Base-by-base conservation (phyloP, 2,888 invertebrate genomes). In the Meandrusa payeni region DNA sequence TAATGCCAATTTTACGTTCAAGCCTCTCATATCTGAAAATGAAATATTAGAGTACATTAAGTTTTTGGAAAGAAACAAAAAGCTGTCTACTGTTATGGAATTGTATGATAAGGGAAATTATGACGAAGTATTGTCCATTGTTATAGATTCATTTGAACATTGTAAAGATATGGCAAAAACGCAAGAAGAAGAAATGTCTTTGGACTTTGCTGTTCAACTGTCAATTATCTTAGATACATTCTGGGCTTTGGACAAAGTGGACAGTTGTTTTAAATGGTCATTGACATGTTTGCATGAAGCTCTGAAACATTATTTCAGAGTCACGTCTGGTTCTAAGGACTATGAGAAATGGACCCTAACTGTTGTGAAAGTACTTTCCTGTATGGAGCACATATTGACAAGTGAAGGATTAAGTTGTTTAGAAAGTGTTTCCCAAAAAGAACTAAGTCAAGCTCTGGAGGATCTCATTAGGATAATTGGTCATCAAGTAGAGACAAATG, bases 281-380 rank as follows among this genome's bases (percentile, higher is more conserved):
- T 92, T 96, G 56, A 91, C 89, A 40, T 93, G 93, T 59, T 80
- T 95, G 11, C 90, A 94, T 64, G 95, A 95, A 78, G 89, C 93
- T 1, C 82, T 95, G 37, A 89, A 90, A 37, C 90, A 91, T 68
- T 92, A 90, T 61, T 85, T 91, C 50, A 63, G 79, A 24, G 74
- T 63, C 19, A 79, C 83, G n/a, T 76, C 80, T 46, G 83, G 82
- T 2, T 74, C 76, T 24, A 54, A 68, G 41, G 83, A 87, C 49
- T 85, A 85, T 53, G 73, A 87, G 1, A 88, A 82, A 49, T 89
- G 88, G 88, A 76, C 76, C 4, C 48, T 76, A 1, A 67, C 83
- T 39, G 79, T 87, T 22, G 74, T 85, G 1, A 89, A 89, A 69
- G 74, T 87, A 43, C 64, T 89, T 1, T 75, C 70, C 48, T 76